phyloP scores from a whole-genome alignment of 2,888 invertebrate genomes.

The Drosophila macrothrix region DNA sequence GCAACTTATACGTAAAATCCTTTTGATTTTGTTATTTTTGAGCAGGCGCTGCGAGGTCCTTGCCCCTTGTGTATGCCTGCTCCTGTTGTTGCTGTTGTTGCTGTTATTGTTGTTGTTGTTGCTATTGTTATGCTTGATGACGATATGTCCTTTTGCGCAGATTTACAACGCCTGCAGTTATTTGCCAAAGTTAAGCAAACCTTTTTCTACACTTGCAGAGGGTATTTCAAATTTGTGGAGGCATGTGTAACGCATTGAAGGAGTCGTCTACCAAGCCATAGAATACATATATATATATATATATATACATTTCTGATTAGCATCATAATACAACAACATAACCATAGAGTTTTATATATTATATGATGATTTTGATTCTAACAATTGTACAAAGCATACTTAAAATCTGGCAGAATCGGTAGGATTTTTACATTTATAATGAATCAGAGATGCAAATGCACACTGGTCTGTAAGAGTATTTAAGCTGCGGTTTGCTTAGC shows the following conservation, averaged over 20 bases:
- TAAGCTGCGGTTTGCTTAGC: not conserved
- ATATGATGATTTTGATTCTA: not conserved
- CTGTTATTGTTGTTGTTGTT: slow-evolving; percentile 25
- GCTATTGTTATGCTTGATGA: slow-evolving; percentile 56
- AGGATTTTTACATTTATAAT: not conserved
- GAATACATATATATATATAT: not conserved
- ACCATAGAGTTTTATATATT: not conserved
- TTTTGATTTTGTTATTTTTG: slow-evolving; percentile 77
- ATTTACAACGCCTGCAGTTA: slow-evolving; percentile 75
- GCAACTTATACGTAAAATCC: slow-evolving; percentile 81
- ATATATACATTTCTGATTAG: not conserved
- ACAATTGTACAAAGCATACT: not conserved
- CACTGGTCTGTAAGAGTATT: not conserved
- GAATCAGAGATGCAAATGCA: not conserved
- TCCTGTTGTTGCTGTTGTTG: slow-evolving; percentile 9
- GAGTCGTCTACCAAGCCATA: not conserved
- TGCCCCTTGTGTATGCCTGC: slow-evolving; percentile 4
- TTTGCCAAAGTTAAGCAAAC: slow-evolving; percentile 75
- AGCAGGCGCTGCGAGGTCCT: slow-evolving; percentile 26
- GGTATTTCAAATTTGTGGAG: not conserved
- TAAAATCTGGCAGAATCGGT: not conserved
- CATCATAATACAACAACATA: not conserved
- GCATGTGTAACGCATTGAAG: not conserved
- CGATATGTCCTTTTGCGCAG: slow-evolving; percentile 62
- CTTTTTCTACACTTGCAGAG: slow-evolving; percentile 37